A percentile compares a stretch with the other conserved stretches of the same genome.
These are phyloP conservation scores for Echinarachnius parma DNA, from an alignment of 53 echinoderm and acorn worm species.

Conservation along the genomic window DNA sequence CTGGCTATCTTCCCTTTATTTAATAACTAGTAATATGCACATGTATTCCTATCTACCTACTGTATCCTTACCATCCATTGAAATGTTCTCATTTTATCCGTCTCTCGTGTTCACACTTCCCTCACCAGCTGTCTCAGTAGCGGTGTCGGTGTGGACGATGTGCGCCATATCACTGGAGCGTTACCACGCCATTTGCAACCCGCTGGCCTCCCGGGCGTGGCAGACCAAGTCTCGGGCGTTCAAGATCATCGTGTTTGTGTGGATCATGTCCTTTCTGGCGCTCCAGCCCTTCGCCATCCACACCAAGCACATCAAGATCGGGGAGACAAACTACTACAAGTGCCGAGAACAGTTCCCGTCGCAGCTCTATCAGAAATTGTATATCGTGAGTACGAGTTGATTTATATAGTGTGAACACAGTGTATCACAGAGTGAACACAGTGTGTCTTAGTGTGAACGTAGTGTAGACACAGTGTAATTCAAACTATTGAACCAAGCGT, in stretches of 20 bases:
- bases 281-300: slow-evolving; percentile 64
- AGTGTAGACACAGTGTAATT: no score
- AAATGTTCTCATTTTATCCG: no score
- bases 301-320: slow-evolving; percentile 40
- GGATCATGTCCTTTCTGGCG: slow-evolving; percentile 59
- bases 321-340: slow-evolving; percentile 38
- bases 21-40: no score
- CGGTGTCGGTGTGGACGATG: slow-evolving; percentile 97
- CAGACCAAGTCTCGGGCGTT: slow-evolving; percentile 91
- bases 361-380: slow-evolving; percentile 35
- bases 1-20: no score
- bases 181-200: slow-evolving; percentile 93
- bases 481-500: no score
- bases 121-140: slow-evolving; percentile 66
- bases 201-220: slow-evolving; percentile 85
- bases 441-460: no score
- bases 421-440: no score
- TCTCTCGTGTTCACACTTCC: no score
- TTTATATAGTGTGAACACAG: no score
- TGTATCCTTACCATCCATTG: no score
- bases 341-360: slow-evolving; percentile 67
- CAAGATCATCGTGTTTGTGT: slow-evolving; percentile 71
- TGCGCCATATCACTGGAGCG: slow-evolving; percentile 92
- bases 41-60: no score
- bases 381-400: slow-evolving; percentile 58